Conservation (phyloP, 1,140 invertebrate species). For the Drosophila albomicans region DNA sequence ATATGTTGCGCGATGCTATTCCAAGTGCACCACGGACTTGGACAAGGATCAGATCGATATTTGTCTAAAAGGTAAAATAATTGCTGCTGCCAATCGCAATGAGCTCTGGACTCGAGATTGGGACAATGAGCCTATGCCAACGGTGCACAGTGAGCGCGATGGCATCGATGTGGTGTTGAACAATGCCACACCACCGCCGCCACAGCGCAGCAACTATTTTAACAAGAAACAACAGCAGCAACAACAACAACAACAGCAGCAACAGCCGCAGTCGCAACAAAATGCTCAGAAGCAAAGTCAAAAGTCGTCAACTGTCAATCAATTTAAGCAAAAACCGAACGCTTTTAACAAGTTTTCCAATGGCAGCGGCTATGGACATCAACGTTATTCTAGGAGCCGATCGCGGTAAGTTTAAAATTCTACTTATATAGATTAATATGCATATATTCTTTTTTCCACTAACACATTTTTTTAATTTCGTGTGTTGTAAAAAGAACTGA, state of each 20-base stretch:
- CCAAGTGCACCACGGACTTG: conserved; percentile 93
- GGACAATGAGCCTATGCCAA: conserved; percentile 95
- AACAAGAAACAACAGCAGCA: conserved; percentile 70
- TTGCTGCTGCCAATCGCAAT: conserved; percentile 93
- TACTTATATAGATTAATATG: neutral
- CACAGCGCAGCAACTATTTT: conserved; percentile 66
- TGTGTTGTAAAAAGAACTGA: too few species aligned
- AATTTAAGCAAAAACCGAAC: conserved; percentile 67
- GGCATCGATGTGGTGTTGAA: conserved; percentile 85
- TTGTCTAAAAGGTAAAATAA: conserved; percentile 96
- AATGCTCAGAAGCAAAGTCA: conserved; percentile 33
- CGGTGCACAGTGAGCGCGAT: conserved; percentile 91
- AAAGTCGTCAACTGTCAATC: conserved; percentile 53
- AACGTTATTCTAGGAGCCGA: conserved; percentile 70
- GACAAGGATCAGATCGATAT: conserved; percentile 98
- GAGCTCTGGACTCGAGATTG: conserved; percentile 96
- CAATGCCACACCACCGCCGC: conserved; percentile 54
- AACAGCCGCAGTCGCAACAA: conserved; percentile 48
- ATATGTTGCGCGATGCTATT: conserved; percentile 96
- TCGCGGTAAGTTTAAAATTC: conserved; percentile 68
- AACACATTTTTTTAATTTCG: too few species aligned
- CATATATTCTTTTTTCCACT: too few species aligned
- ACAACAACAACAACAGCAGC: conserved; percentile 45
- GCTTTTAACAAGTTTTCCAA: conserved; percentile 65
- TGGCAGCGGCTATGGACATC: conserved; percentile 39